Evolutionary conservation across 2,113 vertebrate genomes (phyloP).

Genomic region (Phrynosoma blainvillii): DNA sequence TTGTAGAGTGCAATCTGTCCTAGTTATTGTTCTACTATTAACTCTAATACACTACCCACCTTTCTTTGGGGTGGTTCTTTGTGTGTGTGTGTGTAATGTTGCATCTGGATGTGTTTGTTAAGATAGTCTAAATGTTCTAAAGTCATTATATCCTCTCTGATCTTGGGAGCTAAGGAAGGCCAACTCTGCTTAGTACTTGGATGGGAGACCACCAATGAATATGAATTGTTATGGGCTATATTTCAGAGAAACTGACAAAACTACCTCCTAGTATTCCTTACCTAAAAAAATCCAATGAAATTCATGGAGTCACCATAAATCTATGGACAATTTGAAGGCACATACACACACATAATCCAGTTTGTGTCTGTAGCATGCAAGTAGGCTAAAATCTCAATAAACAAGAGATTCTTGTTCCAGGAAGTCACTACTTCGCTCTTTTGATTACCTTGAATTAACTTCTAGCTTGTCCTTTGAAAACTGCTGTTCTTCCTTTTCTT

Average conservation of each 20-base stretch:
- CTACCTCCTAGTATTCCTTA: too few species aligned
- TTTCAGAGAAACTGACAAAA: too few species aligned
- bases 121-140: too few species aligned
- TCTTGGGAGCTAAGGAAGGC: too few species aligned
- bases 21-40: neutral
- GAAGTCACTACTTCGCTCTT: conserved; percentile 5
- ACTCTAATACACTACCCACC: neutral
- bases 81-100: neutral
- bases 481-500: conserved; percentile 6
- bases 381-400: neutral
- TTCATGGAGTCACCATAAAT: neutral
- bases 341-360: neutral
- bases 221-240: too few species aligned
- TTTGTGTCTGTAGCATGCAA: neutral
- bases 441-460: conserved; percentile 22
- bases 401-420: conserved; percentile 2
- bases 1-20: neutral
- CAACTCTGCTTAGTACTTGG: too few species aligned
- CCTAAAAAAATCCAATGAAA: too few species aligned
- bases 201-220: too few species aligned
- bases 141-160: too few species aligned
- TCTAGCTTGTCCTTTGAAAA: conserved; percentile 28
- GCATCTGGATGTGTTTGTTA: neutral
- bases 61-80: neutral
- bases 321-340: neutral